These are phyloP conservation scores for Diarsia mendica DNA, from an alignment of 2,888 invertebrate genomes.

Conservation along the genomic window DNA sequence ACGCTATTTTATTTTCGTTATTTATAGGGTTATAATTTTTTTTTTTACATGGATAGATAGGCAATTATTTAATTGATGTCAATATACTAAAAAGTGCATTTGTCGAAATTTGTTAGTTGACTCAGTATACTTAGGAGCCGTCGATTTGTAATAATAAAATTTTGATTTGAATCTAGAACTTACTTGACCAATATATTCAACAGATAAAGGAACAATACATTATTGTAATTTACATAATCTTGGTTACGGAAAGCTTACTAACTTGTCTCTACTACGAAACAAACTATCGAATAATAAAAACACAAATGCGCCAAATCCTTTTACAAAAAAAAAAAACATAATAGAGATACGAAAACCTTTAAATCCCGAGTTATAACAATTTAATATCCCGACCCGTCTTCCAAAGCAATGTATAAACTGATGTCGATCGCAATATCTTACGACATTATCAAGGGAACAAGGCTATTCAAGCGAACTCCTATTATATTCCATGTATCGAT, in stretches of 20 bases:
- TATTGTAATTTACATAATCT: neutral
- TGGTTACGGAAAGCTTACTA: neutral
- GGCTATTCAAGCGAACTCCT: slow-evolving; percentile 48
- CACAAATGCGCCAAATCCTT: slow-evolving; percentile 5
- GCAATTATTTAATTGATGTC: no score
- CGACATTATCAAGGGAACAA: slow-evolving; percentile 59
- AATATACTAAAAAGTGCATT: no score
- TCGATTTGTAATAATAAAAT: no score
- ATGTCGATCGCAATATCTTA: slow-evolving; percentile 68
- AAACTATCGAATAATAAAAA: slow-evolving; percentile 15
- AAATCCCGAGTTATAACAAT: slow-evolving; percentile 70
- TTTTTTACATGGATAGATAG: no score
- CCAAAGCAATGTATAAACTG: slow-evolving; percentile 70
- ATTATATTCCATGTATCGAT: slow-evolving; percentile 40
- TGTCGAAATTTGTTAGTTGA: no score
- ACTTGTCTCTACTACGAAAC: neutral
- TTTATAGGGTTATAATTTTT: no score
- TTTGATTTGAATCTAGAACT: no score
- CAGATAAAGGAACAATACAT: neutral
- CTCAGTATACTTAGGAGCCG: no score
- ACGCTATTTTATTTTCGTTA: no score
- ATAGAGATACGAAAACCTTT: slow-evolving; percentile 65
- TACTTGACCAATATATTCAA: no score
- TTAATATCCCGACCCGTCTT: slow-evolving; percentile 66
- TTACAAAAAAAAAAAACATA: slow-evolving; percentile 54